A percentile compares a stretch with the other conserved stretches of the same genome.
Conservation (phyloP, 2,797 vertebrate species). For the Eulemur albifrons region DNA sequence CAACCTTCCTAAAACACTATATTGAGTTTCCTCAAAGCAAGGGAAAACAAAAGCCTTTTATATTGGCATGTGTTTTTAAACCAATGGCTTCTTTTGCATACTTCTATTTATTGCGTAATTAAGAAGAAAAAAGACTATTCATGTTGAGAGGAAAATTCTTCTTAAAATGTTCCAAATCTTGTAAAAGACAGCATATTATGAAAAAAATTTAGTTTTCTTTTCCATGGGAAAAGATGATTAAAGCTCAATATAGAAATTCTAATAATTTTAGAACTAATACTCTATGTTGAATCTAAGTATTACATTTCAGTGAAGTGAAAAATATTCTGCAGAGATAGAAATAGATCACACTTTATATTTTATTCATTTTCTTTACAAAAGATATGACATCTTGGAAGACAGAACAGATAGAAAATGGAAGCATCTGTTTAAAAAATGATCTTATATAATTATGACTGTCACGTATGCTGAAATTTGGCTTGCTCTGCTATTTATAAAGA, state of each 20-base stretch:
- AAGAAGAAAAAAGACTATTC: conserved; percentile 11
- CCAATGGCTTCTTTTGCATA: conserved; percentile 35
- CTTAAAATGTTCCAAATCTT: conserved; percentile 32
- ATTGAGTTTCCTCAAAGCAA: conserved; percentile 65
- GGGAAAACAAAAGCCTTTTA: conserved; percentile 65
- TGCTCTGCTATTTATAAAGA: background rate
- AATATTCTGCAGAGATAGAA: conserved; percentile 4
- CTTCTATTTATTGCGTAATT: conserved; percentile 38
- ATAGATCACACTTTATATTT: conserved; percentile 21
- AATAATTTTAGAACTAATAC: background rate
- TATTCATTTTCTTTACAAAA: conserved; percentile 52
- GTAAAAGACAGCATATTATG: background rate
- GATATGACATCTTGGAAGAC: background rate
- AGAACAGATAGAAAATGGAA: conserved; percentile 39
- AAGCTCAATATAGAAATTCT: background rate
- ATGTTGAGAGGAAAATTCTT: conserved; percentile 9
- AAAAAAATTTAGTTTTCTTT: conserved; percentile 5
- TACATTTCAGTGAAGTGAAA: conserved; percentile 24
- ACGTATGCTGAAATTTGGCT: background rate
- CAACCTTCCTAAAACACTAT: conserved; percentile 55
- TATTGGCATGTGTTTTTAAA: conserved; percentile 56
- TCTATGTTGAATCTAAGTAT: background rate
- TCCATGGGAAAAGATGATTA: background rate
- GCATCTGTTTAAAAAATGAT: background rate
- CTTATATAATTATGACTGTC: background rate